A percentile compares a stretch with the other conserved stretches of the same genome.
Evolutionary conservation across 2,888 invertebrate species (phyloP).

Genomic region (Deilephila porcellus): DNA sequence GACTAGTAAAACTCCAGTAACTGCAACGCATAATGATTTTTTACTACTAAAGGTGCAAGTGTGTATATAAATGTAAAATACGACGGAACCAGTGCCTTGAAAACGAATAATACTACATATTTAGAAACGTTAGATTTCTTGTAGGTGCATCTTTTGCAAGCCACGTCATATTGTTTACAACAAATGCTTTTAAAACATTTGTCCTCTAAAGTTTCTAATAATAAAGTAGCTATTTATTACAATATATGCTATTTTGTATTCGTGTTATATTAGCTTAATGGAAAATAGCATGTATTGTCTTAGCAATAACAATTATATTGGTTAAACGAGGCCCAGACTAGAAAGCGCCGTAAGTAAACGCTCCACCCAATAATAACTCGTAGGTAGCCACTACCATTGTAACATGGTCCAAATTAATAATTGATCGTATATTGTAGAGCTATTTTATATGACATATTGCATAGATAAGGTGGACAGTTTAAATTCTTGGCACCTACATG

Average conservation of each 20-base stretch:
- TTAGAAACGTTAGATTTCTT: background rate
- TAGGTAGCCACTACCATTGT: no score
- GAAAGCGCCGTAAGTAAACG: background rate
- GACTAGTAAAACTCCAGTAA: background rate
- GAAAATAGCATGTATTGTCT: background rate
- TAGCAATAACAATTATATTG: background rate
- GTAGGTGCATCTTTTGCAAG: background rate
- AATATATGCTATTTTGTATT: background rate
- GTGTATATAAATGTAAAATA: background rate
- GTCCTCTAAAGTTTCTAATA: no score
- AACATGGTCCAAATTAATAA: no score
- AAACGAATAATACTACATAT: no score
- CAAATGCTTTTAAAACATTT: no score
- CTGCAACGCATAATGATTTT: constrained; percentile 1
- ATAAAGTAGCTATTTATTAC: no score
- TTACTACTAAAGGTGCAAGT: background rate
- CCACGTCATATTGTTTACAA: background rate
- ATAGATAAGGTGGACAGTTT: no score
- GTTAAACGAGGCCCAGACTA: background rate
- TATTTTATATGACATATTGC: no score
- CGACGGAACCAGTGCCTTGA: background rate
- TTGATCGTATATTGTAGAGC: no score
- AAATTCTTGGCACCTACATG: no score
- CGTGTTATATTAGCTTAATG: background rate
- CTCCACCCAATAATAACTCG: background rate